Conservation (phyloP, 2,797 vertebrate genomes). For the Micromesistius poutassou region DNA sequence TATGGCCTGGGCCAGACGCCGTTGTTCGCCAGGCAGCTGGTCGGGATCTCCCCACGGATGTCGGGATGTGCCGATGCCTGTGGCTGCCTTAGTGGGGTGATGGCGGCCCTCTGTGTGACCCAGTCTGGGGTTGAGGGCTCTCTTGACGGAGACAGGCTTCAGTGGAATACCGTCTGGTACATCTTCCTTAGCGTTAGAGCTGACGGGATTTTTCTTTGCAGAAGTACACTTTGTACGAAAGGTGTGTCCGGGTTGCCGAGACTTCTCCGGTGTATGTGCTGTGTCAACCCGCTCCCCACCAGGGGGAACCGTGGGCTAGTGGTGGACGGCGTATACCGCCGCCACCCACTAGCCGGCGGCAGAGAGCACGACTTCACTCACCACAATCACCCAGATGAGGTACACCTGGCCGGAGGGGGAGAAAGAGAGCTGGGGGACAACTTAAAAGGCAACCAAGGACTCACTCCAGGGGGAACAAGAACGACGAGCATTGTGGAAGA, state of each 20-base stretch:
- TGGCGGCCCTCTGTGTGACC: slow-evolving; percentile 18
- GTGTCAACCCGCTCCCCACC: no score
- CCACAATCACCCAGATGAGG: no score
- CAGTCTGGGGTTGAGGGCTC: slow-evolving; percentile 38
- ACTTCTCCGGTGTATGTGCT: slow-evolving; percentile 33
- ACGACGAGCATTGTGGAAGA: no score
- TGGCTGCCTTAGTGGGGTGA: slow-evolving; percentile 9
- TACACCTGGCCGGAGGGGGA: no score
- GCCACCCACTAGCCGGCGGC: no score
- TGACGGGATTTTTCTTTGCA: slow-evolving; percentile 20
- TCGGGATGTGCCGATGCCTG: slow-evolving; percentile 19
- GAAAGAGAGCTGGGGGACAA: no score
- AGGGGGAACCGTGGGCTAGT: no score
- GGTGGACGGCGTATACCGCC: no score
- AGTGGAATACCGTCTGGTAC: slow-evolving; percentile 55
- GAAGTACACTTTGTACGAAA: no score
- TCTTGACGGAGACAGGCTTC: slow-evolving; percentile 75
- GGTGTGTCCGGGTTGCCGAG: slow-evolving; percentile 25
- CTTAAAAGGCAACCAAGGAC: no score
- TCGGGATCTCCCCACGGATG: slow-evolving; percentile 13
- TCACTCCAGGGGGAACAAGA: no score
- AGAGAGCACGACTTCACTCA: no score
- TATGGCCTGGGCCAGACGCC: slow-evolving; percentile 71
- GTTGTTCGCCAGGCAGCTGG: slow-evolving; percentile 26
- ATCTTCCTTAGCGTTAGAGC: slow-evolving; percentile 21